phyloP scores from a whole-genome alignment of 1,140 invertebrate species.

The Drosophila watanabei region DNA sequence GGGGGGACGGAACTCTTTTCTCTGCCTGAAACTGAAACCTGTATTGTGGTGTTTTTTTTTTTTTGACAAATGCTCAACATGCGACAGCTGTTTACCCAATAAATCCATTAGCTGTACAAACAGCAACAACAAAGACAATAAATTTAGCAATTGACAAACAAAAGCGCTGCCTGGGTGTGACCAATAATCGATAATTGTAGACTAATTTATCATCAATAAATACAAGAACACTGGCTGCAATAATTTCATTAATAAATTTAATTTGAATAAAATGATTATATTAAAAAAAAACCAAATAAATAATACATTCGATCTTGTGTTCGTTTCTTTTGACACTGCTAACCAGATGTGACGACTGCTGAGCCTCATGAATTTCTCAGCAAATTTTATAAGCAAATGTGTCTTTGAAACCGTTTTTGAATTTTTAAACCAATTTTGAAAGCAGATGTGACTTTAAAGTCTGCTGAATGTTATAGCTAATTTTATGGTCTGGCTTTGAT shows the following conservation, averaged over 20 bases:
- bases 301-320: neutral
- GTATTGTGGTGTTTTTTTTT: conserved; percentile 51
- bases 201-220: conserved; percentile 65
- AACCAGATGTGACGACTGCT: conserved; percentile 10
- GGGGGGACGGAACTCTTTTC: conserved; percentile 39
- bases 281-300: neutral
- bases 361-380: neutral
- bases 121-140: conserved; percentile 52
- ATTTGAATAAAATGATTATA: neutral
- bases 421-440: conserved; percentile 3
- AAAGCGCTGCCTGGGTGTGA: conserved; percentile 62
- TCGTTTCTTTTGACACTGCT: conserved; percentile 4
- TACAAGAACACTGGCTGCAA: neutral
- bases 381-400: conserved; percentile 7
- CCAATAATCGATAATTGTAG: conserved; percentile 67
- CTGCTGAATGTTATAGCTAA: conserved; percentile 4
- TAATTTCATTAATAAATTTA: neutral
- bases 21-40: conserved; percentile 55
- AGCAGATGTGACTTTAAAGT: neutral
- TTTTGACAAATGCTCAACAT: conserved; percentile 79
- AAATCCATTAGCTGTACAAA: conserved; percentile 81
- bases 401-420: conserved; percentile 1
- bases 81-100: conserved; percentile 80
- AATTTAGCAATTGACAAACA: conserved; percentile 70
- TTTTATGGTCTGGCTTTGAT: neutral